These are phyloP conservation scores for Magallana angulata DNA, from an alignment of 1,140 invertebrate species.

Conservation along the genomic window DNA sequence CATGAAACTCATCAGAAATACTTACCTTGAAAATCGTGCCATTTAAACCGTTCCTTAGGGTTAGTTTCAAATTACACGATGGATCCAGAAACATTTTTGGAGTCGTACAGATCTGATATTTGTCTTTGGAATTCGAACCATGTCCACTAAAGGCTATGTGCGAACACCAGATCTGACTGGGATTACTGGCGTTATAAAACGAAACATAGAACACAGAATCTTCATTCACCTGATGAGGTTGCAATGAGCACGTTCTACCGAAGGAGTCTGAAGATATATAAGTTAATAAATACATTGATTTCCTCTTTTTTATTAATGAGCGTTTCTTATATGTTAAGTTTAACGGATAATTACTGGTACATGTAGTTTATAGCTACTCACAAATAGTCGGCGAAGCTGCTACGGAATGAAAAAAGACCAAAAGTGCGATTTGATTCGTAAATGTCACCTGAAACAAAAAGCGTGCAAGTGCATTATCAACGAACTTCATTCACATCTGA, in stretches of 20 bases:
- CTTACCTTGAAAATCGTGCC: neutral
- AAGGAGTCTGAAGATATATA: neutral
- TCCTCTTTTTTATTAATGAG: no score
- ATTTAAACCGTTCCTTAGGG: neutral
- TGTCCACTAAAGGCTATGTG: neutral
- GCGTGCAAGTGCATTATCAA: no score
- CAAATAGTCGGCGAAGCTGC: no score
- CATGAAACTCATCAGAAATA: no score
- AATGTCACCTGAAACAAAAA: no score
- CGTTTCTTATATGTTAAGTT: no score
- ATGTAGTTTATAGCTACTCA: no score
- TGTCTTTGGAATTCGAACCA: conserved; percentile 1
- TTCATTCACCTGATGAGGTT: neutral
- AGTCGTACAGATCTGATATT: neutral
- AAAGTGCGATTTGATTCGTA: no score
- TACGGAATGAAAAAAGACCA: no score
- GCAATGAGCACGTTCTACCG: neutral
- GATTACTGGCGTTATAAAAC: neutral
- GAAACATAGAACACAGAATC: neutral
- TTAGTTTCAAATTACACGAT: neutral
- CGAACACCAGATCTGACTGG: neutral
- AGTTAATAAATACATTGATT: no score
- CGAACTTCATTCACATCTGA: no score
- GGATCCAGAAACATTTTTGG: neutral
- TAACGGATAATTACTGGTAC: no score